Percentiles rank a stretch among this genome's conserved stretches.
These are phyloP conservation scores for Brachyalestes nurse DNA, from an alignment of 2,797 vertebrate genomes.

Conservation along the genomic window DNA sequence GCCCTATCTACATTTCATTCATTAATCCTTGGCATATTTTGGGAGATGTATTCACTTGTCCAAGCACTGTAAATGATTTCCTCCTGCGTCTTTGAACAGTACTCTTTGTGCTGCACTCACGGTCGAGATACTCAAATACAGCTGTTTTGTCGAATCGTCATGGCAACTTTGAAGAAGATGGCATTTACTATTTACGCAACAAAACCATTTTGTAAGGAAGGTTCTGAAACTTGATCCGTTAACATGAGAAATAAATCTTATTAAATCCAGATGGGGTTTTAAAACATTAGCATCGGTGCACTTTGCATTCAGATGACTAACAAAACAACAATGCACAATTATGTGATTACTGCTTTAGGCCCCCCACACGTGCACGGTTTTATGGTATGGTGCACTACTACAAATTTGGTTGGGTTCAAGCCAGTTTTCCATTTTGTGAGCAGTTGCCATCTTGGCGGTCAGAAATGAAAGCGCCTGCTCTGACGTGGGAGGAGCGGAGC, in stretches of 20 bases:
- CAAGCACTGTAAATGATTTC: not conserved
- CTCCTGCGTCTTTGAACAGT: not conserved
- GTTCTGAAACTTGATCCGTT: not conserved
- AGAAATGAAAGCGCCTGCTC: not conserved
- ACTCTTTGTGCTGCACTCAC: not conserved
- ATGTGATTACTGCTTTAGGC: not conserved
- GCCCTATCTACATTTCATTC: not conserved
- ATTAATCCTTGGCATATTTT: not conserved
- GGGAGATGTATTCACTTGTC: not conserved
- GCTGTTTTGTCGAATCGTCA: not conserved
- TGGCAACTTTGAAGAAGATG: not conserved
- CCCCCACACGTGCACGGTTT: no score
- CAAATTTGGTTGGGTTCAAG: not conserved
- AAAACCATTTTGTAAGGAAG: not conserved
- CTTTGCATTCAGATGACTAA: not conserved
- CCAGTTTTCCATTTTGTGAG: not conserved
- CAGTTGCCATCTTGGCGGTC: not conserved
- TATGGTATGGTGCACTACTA: no score
- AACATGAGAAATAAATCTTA: not conserved
- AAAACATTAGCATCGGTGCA: not conserved
- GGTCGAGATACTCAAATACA: not conserved
- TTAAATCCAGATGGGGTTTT: not conserved
- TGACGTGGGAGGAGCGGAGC: not conserved
- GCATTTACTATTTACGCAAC: not conserved
- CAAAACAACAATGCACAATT: not conserved